A percentile compares a stretch with the other conserved stretches of the same genome.
phyloP scores from a whole-genome alignment of 2,113 vertebrate genomes.

The Galeopterus variegatus region DNA sequence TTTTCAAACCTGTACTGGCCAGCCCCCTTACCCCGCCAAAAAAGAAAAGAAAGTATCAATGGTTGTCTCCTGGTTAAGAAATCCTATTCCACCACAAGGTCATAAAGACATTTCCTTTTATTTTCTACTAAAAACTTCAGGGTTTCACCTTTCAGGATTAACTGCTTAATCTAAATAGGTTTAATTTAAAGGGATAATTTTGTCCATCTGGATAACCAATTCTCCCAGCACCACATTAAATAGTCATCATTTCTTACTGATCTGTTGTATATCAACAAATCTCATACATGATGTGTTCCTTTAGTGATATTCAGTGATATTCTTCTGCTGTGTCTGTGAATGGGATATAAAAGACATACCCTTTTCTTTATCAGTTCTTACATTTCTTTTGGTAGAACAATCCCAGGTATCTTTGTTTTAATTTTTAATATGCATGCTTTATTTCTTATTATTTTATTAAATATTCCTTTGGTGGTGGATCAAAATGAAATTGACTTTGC shows the following conservation, averaged over 20 bases:
- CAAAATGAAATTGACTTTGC: neutral
- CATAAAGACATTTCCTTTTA: neutral
- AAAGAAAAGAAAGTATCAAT: too few relatives aligned
- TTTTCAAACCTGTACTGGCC: too few relatives aligned
- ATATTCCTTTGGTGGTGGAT: neutral
- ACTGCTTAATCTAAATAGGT: neutral
- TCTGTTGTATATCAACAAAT: too few relatives aligned
- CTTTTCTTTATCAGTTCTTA: neutral
- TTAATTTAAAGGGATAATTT: neutral
- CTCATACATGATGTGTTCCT: neutral
- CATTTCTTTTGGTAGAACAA: neutral
- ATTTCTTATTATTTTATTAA: neutral
- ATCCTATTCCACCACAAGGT: fast-evolving
- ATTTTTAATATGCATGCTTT: too few relatives aligned
- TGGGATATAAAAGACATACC: neutral
- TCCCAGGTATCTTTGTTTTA: neutral
- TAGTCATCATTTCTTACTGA: fast-evolving
- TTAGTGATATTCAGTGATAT: neutral
- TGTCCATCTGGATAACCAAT: too few relatives aligned
- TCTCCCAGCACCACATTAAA: too few relatives aligned
- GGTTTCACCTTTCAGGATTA: neutral
- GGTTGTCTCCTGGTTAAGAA: neutral
- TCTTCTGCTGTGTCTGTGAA: neutral
- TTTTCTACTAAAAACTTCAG: neutral
- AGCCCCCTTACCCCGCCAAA: too few relatives aligned